Evolutionary conservation across 2,797 vertebrate species (phyloP).

Genomic region (Adelosebastes latens): DNA sequence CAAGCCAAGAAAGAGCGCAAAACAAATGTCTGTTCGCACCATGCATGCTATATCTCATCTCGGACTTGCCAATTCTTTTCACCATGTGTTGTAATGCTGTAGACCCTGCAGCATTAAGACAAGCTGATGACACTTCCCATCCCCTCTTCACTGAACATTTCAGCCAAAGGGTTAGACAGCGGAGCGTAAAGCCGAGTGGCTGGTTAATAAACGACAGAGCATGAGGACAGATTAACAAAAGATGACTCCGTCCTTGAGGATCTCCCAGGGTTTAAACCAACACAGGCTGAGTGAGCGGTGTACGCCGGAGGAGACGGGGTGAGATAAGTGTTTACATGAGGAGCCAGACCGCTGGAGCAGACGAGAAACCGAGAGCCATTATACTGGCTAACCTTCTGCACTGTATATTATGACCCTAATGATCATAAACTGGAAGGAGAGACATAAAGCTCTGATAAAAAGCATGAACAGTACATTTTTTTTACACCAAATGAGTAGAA

Average conservation of each 20-base stretch:
- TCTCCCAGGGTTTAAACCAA: conserved; percentile 51
- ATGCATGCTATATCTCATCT: neutral
- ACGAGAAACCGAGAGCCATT: conserved; percentile 11
- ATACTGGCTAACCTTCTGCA: conserved; percentile 6
- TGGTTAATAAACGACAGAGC: conserved; percentile 63
- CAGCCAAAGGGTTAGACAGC: neutral
- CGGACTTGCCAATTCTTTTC: neutral
- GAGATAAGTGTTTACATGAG: conserved; percentile 58
- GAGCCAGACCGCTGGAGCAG: conserved; percentile 24
- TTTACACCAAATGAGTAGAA: neutral
- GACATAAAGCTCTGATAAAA: conserved; percentile 10
- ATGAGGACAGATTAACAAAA: conserved; percentile 60
- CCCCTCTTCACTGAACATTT: neutral
- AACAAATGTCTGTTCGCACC: neutral
- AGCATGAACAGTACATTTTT: neutral
- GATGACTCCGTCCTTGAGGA: conserved; percentile 54
- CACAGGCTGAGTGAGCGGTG: conserved; percentile 14
- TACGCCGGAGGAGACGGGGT: conserved; percentile 15
- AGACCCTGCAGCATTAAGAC: neutral
- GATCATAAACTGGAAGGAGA: conserved; percentile 11
- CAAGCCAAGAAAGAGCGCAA: neutral
- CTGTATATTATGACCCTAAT: conserved; percentile 5
- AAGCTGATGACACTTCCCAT: neutral
- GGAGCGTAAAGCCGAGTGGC: neutral
- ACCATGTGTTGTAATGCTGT: neutral